These are phyloP conservation scores for Himalopsyche phryganea DNA, from an alignment of 1,140 invertebrate species.

Conservation along the genomic window DNA sequence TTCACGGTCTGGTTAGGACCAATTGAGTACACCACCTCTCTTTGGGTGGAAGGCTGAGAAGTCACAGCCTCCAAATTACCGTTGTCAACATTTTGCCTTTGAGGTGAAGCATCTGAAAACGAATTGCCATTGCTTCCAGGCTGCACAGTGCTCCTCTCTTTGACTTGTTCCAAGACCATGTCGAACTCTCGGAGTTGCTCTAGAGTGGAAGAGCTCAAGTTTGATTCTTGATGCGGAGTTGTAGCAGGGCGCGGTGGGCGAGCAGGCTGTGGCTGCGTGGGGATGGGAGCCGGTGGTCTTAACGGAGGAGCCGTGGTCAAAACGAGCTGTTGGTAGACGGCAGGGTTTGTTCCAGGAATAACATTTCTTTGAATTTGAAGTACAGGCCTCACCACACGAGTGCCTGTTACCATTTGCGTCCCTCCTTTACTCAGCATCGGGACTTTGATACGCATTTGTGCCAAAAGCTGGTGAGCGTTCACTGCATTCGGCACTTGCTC, in stretches of 20 bases:
- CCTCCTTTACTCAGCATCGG: constrained; percentile 50
- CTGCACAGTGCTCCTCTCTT: constrained; percentile 66
- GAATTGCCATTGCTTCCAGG: constrained; percentile 37
- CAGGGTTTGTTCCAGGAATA: constrained; percentile 50
- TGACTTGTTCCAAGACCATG: constrained; percentile 76
- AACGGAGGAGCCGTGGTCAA: constrained; percentile 48
- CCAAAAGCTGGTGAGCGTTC: constrained; percentile 46
- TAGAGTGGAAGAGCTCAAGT: constrained; percentile 59
- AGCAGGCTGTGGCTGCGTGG: constrained; percentile 43
- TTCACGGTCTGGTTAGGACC: constrained; percentile 47
- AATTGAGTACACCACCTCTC: constrained; percentile 49
- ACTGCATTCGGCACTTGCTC: constrained; percentile 23
- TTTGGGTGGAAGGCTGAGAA: constrained; percentile 34
- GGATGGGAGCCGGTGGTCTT: constrained; percentile 47
- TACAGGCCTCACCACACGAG: constrained; percentile 54
- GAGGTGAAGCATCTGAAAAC: constrained; percentile 30
- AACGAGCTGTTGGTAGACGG: constrained; percentile 50
- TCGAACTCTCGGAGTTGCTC: constrained; percentile 79
- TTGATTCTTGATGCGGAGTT: constrained; percentile 45
- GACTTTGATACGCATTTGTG: constrained; percentile 53
- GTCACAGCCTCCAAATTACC: constrained; percentile 11
- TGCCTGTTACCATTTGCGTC: constrained; percentile 46
- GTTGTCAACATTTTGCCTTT: constrained; percentile 20
- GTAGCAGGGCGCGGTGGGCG: constrained; percentile 37
- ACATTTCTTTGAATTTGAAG: constrained; percentile 59